Base-by-base conservation (phyloP, 2,113 vertebrate species). In the Fulmarus glacialis region DNA sequence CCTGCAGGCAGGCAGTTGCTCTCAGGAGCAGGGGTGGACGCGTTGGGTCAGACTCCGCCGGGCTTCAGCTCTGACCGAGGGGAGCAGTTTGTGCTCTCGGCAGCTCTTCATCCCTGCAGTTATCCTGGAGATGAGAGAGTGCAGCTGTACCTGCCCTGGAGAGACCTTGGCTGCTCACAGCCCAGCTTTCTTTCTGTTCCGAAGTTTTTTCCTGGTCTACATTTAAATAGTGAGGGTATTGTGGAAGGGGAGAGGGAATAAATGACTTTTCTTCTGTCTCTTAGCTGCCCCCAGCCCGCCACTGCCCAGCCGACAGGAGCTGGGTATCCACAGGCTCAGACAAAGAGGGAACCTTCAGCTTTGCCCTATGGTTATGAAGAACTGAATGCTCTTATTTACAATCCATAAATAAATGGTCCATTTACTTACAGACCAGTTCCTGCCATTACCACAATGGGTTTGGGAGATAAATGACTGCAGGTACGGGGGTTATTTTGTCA, bases 41-140 rank as follows among this genome's bases (percentile, higher is more conserved):
- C 2, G 0, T 7, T 27, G 53, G 34, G 29, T 19, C 4, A 2
- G 24, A 24, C 29, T 72, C 52, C 18, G 4, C 27, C 1, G 1
- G 23, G 11, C 55, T 53, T 55, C 68, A 67, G 8, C 52, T 42
- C 56, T 55, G 36, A 4, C 2, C 43, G 6, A 26, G 47, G 50
- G 68, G 29, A 34, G n/a, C 27, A 32, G 4, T n/a, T 50, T 38
- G 42, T 38, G 15, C 43, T 68, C 75, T 64, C 58, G 52, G 70
- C 67, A 52, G 43, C 53, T 64, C 40, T 88, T 43, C 7, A 2
- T 47, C 59, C n/a, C 34, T 85, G 50, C n/a, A 2, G 0, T 55
- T 50, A 11, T 22, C 50, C 70, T 43, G 48, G 52, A 21, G 59
- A 11, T 67, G 64, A 19, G 63, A 22, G 34, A 8, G 45, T n/a